Base-by-base conservation (phyloP, 2,888 invertebrate genomes). In the Diarsia brunnea region DNA sequence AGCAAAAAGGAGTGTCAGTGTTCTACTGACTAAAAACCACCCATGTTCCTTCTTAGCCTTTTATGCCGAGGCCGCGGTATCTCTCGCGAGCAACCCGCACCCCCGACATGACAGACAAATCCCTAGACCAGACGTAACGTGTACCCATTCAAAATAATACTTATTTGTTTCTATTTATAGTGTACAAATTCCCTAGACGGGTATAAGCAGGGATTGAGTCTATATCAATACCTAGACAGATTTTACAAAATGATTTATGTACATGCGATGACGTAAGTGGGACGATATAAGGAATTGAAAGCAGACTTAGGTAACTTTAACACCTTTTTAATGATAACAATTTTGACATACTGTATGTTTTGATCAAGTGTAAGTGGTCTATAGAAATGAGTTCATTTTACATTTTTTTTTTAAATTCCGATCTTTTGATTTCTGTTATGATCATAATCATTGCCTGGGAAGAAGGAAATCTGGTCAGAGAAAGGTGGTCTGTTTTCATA, bases 111-210 rank as follows among this genome's bases (percentile, higher is more conserved):
- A n/a, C n/a, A n/a, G n/a, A 27, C 58, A 60, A 69, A 73, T 73
- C 82, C 60, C 31, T 19, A 69, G 66, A 51, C 55, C 12, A 55
- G 27, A 51, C 16, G 43, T 45, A 38, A 53, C 58, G 12, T 43
- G 16, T 64, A 21, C 31, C 16, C 47, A 47, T 78, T 61, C 65
- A 38, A 69, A 74, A 66, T 61, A 78, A 69, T 66, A 58, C 51
- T 45, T 74, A 78, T 83, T 82, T 82, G 74, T 83, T 72, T 76
- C 49, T 82, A 69, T 82, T 81, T 76, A 72, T 51, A 74, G 65
- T 10, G 11, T 60, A 47, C 38, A 43, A 53, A 55, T 47, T 78
- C 79, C 69, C 74, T 61, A 66, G 82, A 83, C 61, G 71, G 31
- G 55, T 45, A 67, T 69, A 74, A 83, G 74, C 58, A 72, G 31